Evolutionary conservation across 2,888 invertebrate genomes (phyloP).

Genomic region (Hypomecis punctinalis): DNA sequence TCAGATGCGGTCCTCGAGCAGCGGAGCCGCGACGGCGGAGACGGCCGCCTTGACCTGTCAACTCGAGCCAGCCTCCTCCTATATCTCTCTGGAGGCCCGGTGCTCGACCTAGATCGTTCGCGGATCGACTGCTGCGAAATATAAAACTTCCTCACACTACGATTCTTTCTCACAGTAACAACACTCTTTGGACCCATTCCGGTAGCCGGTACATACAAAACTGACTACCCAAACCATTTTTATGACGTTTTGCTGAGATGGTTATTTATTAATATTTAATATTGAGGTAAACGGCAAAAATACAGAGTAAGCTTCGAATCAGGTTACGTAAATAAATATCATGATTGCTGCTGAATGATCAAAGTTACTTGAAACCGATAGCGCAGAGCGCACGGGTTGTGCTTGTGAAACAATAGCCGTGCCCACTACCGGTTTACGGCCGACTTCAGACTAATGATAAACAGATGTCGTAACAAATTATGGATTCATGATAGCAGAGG

Average conservation of each 20-base stretch:
- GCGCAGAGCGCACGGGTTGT: conserved; percentile 50
- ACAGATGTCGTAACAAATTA: conserved; percentile 59
- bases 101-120: conserved; percentile 48
- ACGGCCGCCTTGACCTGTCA: conserved; percentile 73
- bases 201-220: conserved; percentile 27
- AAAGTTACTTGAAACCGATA: conserved; percentile 49
- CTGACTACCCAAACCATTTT: conserved; percentile 26
- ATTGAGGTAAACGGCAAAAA: conserved; percentile 8
- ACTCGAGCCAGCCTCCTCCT: conserved; percentile 68
- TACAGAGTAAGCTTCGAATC: conserved; percentile 26
- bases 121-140: conserved; percentile 32
- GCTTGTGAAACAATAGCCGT: conserved; percentile 60
- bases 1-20: conserved; percentile 70
- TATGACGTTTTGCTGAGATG: conserved; percentile 9
- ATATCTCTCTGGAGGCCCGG: conserved; percentile 64
- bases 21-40: conserved; percentile 55
- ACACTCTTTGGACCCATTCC: conserved; percentile 30
- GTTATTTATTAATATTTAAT: conserved; percentile 12
- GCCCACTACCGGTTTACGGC: conserved; percentile 50
- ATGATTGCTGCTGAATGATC: conserved; percentile 55
- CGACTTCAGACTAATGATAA: conserved; percentile 54
- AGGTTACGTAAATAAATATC: conserved; percentile 38
- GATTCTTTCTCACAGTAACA: conserved; percentile 19
- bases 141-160: conserved; percentile 24
- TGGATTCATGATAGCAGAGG: conserved; percentile 45